Conservation (phyloP, 2,113 vertebrate genomes). For the Lophochroa leadbeateri region DNA sequence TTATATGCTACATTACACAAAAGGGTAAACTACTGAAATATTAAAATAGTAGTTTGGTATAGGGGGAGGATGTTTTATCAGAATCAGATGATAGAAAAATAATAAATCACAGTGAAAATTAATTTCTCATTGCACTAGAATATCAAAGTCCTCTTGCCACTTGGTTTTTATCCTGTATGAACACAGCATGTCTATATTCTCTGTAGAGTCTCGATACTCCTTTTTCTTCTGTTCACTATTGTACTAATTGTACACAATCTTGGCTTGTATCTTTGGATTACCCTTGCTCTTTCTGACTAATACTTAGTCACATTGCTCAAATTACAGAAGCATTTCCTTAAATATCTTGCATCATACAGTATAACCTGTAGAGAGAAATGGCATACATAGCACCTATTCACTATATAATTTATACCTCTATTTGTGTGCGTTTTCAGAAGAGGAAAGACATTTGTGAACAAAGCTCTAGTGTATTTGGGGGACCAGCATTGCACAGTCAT, state of each 20-base stretch:
- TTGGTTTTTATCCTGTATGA: not conserved
- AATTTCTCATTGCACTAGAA: not conserved
- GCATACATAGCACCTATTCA: not conserved
- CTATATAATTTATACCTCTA: not conserved
- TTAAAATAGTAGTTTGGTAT: not conserved
- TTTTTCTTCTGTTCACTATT: not conserved
- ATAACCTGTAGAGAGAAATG: not conserved
- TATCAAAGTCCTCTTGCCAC: not conserved
- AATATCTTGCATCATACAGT: not conserved
- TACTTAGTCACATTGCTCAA: not conserved
- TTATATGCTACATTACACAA: not conserved
- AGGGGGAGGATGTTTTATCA: not conserved
- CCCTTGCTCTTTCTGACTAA: not conserved
- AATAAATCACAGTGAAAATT: not conserved
- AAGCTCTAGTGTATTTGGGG: not conserved
- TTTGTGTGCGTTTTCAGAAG: not conserved
- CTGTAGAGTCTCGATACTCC: not conserved
- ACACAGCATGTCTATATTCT: not conserved
- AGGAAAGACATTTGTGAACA: not conserved
- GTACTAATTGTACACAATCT: not conserved
- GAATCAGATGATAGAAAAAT: not conserved
- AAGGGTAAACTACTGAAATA: not conserved
- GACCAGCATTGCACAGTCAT: not conserved
- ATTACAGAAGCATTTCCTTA: not conserved
- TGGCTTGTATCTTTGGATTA: not conserved